Base-by-base conservation (phyloP, 2,113 vertebrate species). In the Orcinus orca region DNA sequence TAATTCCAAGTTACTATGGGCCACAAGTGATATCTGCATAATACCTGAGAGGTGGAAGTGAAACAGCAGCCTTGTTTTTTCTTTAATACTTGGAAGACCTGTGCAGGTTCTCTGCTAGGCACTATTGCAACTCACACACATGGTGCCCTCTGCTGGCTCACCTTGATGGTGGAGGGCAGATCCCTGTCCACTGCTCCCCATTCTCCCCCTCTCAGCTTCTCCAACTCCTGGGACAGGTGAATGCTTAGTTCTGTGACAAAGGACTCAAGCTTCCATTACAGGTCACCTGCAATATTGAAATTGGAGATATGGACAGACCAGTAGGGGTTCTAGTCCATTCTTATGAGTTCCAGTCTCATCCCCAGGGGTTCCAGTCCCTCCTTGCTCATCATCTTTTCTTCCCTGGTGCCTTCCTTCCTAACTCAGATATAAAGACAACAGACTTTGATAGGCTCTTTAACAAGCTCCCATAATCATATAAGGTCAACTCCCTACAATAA, bases 61-160 rank as follows among this genome's bases (percentile, higher is more conserved):
- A 50, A 90, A 26, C 2, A 67, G 20, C 3, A 80, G 31, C 0
- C 9, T 47, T 90, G 63, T 25, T 71, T 84, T 60, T 84, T 38
- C 36, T 91, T 53, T 17, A 91, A 47, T 47, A 8, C 1, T 7
- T 44, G 13, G 33, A n/a, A 95, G 23, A 50, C 44, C 11, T n/a
- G 1, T 31, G 1, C 10, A n/a, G 4, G 10, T 76, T 80, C 29
- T 36, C 58, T 53, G 8, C n/a, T 18, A 36, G 53, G 38, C 12
- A 23, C 36, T 31, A 13, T 1, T n/a, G 2, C 26, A 29, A 53
- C 8, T 11, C 50, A 44, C 1, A 10, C 1, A 13, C 21, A 2
- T 47, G 13, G 62, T 21, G 6, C 25, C 6, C 7, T 17, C 23
- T 36, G 12, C 25, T 17, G 7, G 6, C n/a, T 95, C n/a, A n/a